These are phyloP conservation scores for Arctia plantaginis DNA, from an alignment of 2,888 invertebrate genomes.

Conservation along the genomic window DNA sequence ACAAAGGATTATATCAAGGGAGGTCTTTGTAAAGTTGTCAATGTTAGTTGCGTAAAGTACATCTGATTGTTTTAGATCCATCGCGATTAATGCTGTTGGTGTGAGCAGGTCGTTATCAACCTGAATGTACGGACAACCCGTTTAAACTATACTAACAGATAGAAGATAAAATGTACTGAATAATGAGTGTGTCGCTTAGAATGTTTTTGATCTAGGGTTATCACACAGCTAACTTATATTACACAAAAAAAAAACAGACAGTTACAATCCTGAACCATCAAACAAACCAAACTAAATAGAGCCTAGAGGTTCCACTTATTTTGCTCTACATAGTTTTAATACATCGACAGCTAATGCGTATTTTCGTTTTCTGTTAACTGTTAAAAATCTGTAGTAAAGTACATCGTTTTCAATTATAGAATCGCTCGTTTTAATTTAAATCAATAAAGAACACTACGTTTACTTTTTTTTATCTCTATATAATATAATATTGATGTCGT, in stretches of 20 bases:
- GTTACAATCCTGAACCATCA: too few relatives aligned
- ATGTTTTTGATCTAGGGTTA: slow-evolving; percentile 50
- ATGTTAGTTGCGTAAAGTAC: background rate
- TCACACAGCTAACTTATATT: slow-evolving; percentile 1
- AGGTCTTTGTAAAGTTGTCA: slow-evolving; percentile 7
- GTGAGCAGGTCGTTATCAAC: slow-evolving; percentile 47
- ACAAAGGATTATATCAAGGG: background rate
- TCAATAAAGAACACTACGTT: too few relatives aligned
- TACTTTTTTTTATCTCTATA: too few relatives aligned
- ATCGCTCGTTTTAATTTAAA: too few relatives aligned
- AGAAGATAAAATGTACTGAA: slow-evolving; percentile 61
- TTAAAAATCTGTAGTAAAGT: too few relatives aligned
- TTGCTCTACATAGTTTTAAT: too few relatives aligned
- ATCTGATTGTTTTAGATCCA: slow-evolving; percentile 23
- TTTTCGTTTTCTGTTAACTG: too few relatives aligned
- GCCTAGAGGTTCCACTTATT: too few relatives aligned
- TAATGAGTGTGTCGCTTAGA: slow-evolving; percentile 55
- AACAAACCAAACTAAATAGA: too few relatives aligned
- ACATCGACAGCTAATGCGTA: too few relatives aligned
- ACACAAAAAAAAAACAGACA: background rate
- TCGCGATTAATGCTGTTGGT: slow-evolving; percentile 28
- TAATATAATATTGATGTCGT: too few relatives aligned
- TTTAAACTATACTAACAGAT: slow-evolving; percentile 62
- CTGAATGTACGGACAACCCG: slow-evolving; percentile 41
- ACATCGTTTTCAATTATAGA: too few relatives aligned